phyloP scores from a whole-genome alignment of 2,113 vertebrate genomes.

The Addax nasomaculatus region DNA sequence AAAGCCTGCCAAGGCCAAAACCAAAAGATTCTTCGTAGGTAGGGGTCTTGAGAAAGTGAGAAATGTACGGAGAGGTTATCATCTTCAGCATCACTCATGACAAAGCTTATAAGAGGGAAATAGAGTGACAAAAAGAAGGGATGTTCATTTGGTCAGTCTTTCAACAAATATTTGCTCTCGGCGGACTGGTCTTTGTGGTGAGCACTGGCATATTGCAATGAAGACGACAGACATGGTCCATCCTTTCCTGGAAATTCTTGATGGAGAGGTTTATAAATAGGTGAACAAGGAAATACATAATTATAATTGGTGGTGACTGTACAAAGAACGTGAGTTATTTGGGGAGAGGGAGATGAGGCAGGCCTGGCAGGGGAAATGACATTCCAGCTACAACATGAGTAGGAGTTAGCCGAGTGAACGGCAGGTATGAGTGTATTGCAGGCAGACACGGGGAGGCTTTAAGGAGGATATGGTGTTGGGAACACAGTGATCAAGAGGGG shows the following conservation, averaged over 20 bases:
- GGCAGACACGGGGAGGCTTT: background rate
- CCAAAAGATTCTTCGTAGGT: background rate
- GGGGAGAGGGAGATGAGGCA: background rate
- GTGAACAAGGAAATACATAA: background rate
- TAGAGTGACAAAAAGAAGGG: background rate
- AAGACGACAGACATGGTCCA: background rate
- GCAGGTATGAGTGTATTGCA: rapidly evolving
- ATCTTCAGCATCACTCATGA: background rate
- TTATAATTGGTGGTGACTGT: background rate
- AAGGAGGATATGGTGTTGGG: background rate
- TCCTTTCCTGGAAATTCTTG: background rate
- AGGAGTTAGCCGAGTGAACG: background rate
- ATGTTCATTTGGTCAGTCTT: background rate
- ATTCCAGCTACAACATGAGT: background rate
- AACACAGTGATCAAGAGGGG: background rate
- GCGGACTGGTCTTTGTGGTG: background rate
- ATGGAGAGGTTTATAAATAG: background rate
- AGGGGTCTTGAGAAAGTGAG: background rate
- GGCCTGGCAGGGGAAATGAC: background rate
- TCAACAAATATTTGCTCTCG: background rate
- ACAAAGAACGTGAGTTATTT: background rate
- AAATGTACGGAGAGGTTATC: background rate
- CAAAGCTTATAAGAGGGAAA: background rate
- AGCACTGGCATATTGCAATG: background rate
- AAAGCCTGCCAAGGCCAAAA: background rate